phyloP scores from a whole-genome alignment of 1,140 invertebrate species.

The Drosophila tsacasi region DNA sequence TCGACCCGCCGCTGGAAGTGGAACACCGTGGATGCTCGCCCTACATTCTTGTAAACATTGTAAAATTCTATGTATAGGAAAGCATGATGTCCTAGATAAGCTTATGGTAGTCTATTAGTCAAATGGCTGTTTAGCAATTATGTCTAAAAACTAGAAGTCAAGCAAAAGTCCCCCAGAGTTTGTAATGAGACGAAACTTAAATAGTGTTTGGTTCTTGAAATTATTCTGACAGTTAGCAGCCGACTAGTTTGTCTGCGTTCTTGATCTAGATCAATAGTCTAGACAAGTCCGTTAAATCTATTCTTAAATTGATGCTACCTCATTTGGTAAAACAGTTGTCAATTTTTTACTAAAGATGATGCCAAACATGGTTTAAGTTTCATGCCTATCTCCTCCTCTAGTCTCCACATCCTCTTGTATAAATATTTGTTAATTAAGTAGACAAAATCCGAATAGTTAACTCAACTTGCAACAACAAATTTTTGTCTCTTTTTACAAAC shows the following conservation, averaged over 20 bases:
- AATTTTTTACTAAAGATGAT: slow-evolving; percentile 9
- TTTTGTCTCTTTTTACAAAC: slow-evolving; percentile 75
- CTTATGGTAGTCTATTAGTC: slow-evolving; percentile 72
- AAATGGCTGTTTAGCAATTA: slow-evolving; percentile 58
- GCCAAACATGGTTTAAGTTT: slow-evolving; percentile 56
- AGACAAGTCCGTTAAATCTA: slow-evolving; percentile 13
- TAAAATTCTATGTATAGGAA: slow-evolving; percentile 48
- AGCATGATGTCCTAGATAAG: slow-evolving; percentile 52
- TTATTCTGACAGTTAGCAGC: background rate
- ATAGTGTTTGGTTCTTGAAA: slow-evolving; percentile 48
- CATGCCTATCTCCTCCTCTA: slow-evolving; percentile 14
- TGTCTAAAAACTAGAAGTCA: slow-evolving; percentile 15
- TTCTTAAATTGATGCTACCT: background rate
- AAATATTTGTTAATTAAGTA: slow-evolving; percentile 47
- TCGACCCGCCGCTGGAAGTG: slow-evolving; percentile 62
- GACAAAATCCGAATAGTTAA: slow-evolving; percentile 54
- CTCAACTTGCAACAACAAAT: slow-evolving; percentile 77
- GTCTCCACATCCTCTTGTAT: slow-evolving; percentile 29
- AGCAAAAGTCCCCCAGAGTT: slow-evolving; percentile 20
- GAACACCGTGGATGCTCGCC: slow-evolving; percentile 33
- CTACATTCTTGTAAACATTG: slow-evolving; percentile 47
- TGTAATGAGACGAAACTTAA: slow-evolving; percentile 53
- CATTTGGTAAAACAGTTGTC: slow-evolving; percentile 3
- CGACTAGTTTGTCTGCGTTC: slow-evolving; percentile 2
- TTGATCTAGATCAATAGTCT: slow-evolving; percentile 26